Evolutionary conservation across 2,797 vertebrate genomes (phyloP).

Genomic region (Babyrousa celebensis): DNA sequence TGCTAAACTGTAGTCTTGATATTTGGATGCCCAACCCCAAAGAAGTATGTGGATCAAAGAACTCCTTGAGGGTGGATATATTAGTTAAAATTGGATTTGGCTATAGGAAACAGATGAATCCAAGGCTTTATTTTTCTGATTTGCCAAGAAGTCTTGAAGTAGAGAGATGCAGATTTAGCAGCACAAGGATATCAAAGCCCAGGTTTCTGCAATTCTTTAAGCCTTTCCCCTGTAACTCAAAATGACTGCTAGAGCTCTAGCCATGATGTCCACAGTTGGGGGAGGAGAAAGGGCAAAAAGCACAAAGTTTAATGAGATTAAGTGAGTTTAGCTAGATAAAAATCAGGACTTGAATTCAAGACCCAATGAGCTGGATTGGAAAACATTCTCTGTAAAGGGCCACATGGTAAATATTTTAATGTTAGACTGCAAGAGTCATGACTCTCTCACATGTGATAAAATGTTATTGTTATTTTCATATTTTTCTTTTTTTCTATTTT

Average conservation of each 20-base stretch:
- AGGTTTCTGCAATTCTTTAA: slow-evolving; percentile 20
- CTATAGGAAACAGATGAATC: background rate
- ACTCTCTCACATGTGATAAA: background rate
- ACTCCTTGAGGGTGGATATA: background rate
- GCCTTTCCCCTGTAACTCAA: background rate
- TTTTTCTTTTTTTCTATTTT: background rate
- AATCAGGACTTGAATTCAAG: slow-evolving; percentile 40
- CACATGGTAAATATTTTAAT: background rate
- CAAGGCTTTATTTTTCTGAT: slow-evolving; percentile 50
- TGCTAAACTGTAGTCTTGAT: background rate
- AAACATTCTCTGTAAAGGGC: background rate
- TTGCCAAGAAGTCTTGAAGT: background rate
- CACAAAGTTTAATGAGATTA: slow-evolving; percentile 1
- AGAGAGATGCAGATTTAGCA: background rate
- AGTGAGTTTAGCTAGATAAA: background rate
- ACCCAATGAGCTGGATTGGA: background rate
- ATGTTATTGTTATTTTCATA: background rate
- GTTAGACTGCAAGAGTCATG: background rate
- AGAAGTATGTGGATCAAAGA: slow-evolving; percentile 17
- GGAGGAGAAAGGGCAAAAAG: background rate
- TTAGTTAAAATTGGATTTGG: slow-evolving; percentile 16
- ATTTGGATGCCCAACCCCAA: background rate
- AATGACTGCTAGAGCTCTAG: background rate
- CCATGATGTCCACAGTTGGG: background rate
- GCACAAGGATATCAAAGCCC: background rate